phyloP scores from a whole-genome alignment of 2,888 invertebrate species.

The Tineola bisselliella region DNA sequence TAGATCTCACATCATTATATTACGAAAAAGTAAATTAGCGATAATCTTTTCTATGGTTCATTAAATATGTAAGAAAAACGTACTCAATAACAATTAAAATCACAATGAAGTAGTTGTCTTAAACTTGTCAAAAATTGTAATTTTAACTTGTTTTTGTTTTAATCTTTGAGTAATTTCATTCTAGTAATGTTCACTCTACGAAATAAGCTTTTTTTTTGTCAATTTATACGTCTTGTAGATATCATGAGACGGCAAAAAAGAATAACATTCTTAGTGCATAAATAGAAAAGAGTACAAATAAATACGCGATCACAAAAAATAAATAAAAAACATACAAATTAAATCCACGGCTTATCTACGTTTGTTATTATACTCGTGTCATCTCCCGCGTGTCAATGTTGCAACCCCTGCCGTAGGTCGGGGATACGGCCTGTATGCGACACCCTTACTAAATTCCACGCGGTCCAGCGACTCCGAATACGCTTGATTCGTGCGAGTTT shows the following conservation, averaged over 20 bases:
- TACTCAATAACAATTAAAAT: too few relatives aligned
- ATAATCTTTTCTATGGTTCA: neutral
- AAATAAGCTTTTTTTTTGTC: too few relatives aligned
- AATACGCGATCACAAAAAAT: neutral
- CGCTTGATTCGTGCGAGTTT: slow-evolving; percentile 31
- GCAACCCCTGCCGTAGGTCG: slow-evolving; percentile 56
- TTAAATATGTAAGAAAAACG: neutral
- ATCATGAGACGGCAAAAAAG: too few relatives aligned
- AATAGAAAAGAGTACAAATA: neutral
- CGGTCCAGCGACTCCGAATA: neutral
- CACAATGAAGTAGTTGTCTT: too few relatives aligned
- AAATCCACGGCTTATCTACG: neutral
- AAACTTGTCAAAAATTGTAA: too few relatives aligned
- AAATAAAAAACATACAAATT: neutral
- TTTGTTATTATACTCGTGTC: slow-evolving; percentile 1
- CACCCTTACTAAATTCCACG: neutral
- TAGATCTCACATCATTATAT: neutral
- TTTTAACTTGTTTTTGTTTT: too few relatives aligned
- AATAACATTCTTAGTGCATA: neutral
- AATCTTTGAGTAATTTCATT: too few relatives aligned
- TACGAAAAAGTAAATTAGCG: neutral
- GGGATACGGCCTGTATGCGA: slow-evolving; percentile 54
- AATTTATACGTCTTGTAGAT: too few relatives aligned
- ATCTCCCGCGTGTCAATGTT: slow-evolving; percentile 26
- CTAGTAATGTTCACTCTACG: too few relatives aligned